phyloP scores from a whole-genome alignment of 2,888 invertebrate genomes.

The Nineta flava region DNA sequence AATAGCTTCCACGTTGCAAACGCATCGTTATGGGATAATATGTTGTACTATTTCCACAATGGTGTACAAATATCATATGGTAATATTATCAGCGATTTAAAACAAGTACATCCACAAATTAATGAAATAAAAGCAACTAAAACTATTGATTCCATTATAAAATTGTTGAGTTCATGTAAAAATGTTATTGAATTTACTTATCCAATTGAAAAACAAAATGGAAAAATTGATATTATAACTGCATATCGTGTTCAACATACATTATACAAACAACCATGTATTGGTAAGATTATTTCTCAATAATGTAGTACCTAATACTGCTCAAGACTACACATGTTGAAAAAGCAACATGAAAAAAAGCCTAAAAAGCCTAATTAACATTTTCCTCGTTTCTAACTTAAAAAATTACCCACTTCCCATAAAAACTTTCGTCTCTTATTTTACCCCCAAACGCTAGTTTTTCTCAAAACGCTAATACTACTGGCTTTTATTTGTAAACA shows the following conservation, averaged over 20 bases:
- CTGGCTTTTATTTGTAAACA: no score
- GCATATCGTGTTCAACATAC: slow-evolving; percentile 24
- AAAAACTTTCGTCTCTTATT: no score
- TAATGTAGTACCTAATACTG: no score
- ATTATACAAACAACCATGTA: slow-evolving; percentile 15
- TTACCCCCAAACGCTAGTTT: no score
- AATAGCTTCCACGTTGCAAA: slow-evolving; percentile 25
- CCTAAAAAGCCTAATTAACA: no score
- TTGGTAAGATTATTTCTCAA: slow-evolving; percentile 15
- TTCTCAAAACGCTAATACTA: no score
- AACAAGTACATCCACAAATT: slow-evolving; percentile 9
- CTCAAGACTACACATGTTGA: no score
- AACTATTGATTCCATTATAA: slow-evolving; percentile 18
- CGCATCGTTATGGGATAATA: slow-evolving; percentile 22
- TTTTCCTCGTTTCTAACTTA: no score
- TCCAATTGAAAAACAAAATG: slow-evolving; percentile 20
- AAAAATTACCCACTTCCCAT: no score
- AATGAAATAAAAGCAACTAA: slow-evolving; percentile 13
- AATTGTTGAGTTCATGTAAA: slow-evolving; percentile 21
- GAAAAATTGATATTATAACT: slow-evolving; percentile 19
- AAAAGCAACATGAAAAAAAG: no score
- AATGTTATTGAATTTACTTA: slow-evolving; percentile 22
- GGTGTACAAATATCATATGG: slow-evolving; percentile 21
- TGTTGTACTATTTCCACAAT: slow-evolving; percentile 23
- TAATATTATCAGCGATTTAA: slow-evolving; percentile 17